phyloP scores from a whole-genome alignment of 2,888 invertebrate species.

The Caenorhabditis angaria region DNA sequence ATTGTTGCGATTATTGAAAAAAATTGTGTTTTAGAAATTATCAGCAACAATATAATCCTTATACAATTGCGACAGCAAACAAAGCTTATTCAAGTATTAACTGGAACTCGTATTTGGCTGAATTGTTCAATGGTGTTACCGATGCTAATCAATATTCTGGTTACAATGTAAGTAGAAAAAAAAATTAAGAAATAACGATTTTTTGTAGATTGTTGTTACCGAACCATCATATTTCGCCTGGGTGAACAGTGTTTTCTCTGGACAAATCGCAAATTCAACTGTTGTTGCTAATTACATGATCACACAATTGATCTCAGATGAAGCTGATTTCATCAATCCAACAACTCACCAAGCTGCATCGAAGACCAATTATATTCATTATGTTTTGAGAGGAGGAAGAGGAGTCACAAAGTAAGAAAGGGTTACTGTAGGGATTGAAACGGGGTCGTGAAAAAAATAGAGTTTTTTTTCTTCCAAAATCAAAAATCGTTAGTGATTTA shows the following conservation, averaged over 20 bases:
- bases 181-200: neutral
- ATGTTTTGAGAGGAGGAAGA: conserved; percentile 38
- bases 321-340: conserved; percentile 40
- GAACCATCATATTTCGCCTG: conserved; percentile 64
- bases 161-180: conserved; percentile 22
- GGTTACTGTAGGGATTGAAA: neutral
- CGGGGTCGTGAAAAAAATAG: neutral
- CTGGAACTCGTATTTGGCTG: conserved; percentile 49
- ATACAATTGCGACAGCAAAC: conserved; percentile 41
- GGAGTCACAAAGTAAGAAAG: conserved; percentile 37
- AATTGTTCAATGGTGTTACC: conserved; percentile 38
- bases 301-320: conserved; percentile 29
- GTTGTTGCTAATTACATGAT: conserved; percentile 62
- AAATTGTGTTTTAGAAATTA: conserved; percentile 51
- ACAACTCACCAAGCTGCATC: conserved; percentile 15
- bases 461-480: too few species aligned
- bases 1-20: neutral
- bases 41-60: conserved; percentile 64
- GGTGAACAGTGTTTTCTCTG: conserved; percentile 58
- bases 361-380: conserved; percentile 45
- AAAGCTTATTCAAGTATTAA: conserved; percentile 50
- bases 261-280: conserved; percentile 23
- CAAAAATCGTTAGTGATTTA: too few species aligned
- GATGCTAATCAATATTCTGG: conserved; percentile 8
- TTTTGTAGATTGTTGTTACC: conserved; percentile 50